Conservation (phyloP, 2,888 invertebrate species). For the Chydorus sphaericus region DNA sequence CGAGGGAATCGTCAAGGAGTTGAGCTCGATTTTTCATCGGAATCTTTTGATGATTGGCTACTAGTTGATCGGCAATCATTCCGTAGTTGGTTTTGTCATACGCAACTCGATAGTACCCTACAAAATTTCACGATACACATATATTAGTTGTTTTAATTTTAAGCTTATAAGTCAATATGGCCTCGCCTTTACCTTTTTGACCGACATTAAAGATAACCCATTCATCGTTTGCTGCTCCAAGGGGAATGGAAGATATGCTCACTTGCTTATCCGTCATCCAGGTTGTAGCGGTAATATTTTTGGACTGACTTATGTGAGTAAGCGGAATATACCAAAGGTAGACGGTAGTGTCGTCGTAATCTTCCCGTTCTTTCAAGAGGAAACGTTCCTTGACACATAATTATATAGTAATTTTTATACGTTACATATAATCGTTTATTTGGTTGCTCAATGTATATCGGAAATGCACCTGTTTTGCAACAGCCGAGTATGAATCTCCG, state of each 20-base stretch:
- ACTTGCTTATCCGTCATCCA: background rate
- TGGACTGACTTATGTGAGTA: conserved; percentile 7
- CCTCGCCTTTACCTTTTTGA: conserved; percentile 21
- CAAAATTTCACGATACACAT: too few relatives aligned
- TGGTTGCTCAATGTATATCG: conserved; percentile 41
- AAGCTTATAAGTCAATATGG: conserved; percentile 13
- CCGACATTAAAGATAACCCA: conserved; percentile 25
- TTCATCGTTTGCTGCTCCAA: conserved; percentile 9
- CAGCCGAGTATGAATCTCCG: conserved; percentile 21
- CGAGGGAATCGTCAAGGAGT: conserved; percentile 33
- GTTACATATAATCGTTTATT: too few relatives aligned
- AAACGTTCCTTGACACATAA: conserved; percentile 2
- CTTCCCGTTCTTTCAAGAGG: background rate
- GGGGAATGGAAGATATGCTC: background rate
- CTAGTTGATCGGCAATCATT: conserved; percentile 18
- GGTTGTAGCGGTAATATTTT: background rate
- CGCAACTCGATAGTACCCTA: conserved; percentile 26
- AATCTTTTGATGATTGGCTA: conserved; percentile 27
- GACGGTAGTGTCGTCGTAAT: background rate
- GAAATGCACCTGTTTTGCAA: conserved; percentile 4
- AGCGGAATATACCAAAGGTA: conserved; percentile 13
- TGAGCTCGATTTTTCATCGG: conserved; percentile 30
- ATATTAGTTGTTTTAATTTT: conserved; percentile 18
- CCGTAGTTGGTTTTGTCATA: conserved; percentile 21
- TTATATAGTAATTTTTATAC: too few relatives aligned